A percentile compares a stretch with the other conserved stretches of the same genome.
Evolutionary conservation across 2,797 vertebrate species (phyloP).

Genomic region (Gymnoscopelus braueri): DNA sequence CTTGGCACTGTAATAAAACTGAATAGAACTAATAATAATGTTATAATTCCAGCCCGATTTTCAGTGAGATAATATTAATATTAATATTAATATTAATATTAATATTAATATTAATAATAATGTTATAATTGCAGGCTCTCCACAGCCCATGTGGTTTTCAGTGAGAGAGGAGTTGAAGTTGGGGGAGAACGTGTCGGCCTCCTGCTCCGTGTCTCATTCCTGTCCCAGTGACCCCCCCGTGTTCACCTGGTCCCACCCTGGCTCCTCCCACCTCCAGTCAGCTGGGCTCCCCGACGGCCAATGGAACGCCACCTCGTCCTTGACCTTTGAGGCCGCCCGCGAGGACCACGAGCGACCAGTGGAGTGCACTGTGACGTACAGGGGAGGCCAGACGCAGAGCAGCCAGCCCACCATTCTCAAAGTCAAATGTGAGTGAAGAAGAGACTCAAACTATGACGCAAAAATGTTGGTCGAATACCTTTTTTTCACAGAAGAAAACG

Average conservation of each 20-base stretch:
- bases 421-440: constrained; percentile 69
- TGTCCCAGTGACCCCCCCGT: constrained; percentile 65
- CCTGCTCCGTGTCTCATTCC: constrained; percentile 69
- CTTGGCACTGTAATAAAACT: too few relatives aligned
- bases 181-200: constrained; percentile 40
- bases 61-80: too few relatives aligned
- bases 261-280: constrained; percentile 17
- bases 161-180: constrained; percentile 36
- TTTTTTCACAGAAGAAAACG: too few relatives aligned
- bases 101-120: too few relatives aligned
- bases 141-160: constrained; percentile 33
- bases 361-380: constrained; percentile 56
- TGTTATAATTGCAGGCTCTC: constrained; percentile 44
- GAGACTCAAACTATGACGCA: neutral
- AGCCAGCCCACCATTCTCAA: constrained; percentile 32
- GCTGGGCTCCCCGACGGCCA: constrained; percentile 31
- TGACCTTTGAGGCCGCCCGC: constrained; percentile 57
- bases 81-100: too few relatives aligned
- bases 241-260: constrained; percentile 72
- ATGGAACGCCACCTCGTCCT: constrained; percentile 59
- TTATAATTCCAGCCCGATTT: too few relatives aligned
- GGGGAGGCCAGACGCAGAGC: constrained; percentile 30
- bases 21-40: too few relatives aligned
- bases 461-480: too few relatives aligned
- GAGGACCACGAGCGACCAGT: constrained; percentile 59